Base-by-base conservation (phyloP, 2,888 invertebrate species). In the Acleris emargana region DNA sequence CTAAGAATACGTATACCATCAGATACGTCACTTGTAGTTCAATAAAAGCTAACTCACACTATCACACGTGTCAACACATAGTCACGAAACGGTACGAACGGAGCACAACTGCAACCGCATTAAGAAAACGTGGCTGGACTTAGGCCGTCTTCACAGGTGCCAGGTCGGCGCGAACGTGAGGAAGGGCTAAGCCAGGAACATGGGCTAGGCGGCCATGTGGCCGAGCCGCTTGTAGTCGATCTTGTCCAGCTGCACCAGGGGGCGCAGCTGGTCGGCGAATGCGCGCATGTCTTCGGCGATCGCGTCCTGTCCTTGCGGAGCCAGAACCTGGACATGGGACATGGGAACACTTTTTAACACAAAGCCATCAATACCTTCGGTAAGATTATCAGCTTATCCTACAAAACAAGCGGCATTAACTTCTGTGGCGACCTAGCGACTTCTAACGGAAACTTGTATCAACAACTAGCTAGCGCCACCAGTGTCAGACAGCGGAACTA, bases 231-330 rank as follows among this genome's bases (percentile, higher is more conserved):
- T 97, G 83, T 97, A 97, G 90, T 98, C 98, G 59, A 98, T 96
- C 89, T 98, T 98, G 80, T 98, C 98, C 7, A 99, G 93, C 73
- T 97, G 96, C 4, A 98, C 98, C 9, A 98, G 93, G 0, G 99
- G 99, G 77, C 97, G 95, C 3, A 99, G 92, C 80, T 99, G 98
- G 81, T 99, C 99, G 0, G 99, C 97, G 89, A 99, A 98, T 32
- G 96, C 95, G 68, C 97, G 95, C 97, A 99, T 98, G 80, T 99
- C 99, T 78, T 99, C 99, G 3, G 97, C 99, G 64, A 99, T 97
- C 20, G 97, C 97, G 83, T 99, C 98, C 86, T 99, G 97, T 0
- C 97, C 97, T 74, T 96, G 96, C 0, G 97, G 97, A 3, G 98
- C 98, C 61, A 98, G 89, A 13, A 97, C 96, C 93, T 93, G 75